phyloP scores from a whole-genome alignment of 2,797 vertebrate species.

The Heteromormyrus szaboi region DNA sequence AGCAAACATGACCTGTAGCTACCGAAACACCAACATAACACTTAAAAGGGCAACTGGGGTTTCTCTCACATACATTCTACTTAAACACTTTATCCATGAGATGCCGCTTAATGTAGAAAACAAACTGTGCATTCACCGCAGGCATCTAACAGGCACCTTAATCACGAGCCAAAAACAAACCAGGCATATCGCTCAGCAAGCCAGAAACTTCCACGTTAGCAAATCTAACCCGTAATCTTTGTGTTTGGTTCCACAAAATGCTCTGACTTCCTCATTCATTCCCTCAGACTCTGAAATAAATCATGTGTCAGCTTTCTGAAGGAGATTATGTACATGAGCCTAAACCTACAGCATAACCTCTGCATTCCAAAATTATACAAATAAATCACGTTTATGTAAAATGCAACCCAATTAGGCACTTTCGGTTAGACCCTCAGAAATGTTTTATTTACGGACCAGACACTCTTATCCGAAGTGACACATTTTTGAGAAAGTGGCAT shows the following conservation, averaged over 20 bases:
- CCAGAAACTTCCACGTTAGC: neutral
- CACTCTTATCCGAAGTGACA: neutral
- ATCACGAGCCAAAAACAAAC: neutral
- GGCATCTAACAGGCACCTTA: neutral
- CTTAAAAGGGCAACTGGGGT: neutral
- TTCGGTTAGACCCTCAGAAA: neutral
- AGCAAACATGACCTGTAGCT: neutral
- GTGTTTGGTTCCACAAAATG: neutral
- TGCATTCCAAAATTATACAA: neutral
- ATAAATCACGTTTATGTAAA: neutral
- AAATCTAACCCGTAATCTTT: neutral
- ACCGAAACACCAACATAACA: neutral
- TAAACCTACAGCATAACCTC: neutral
- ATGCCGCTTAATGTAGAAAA: neutral
- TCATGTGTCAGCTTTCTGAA: neutral
- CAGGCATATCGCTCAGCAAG: neutral
- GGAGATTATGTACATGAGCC: neutral
- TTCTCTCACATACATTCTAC: neutral
- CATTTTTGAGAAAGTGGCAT: neutral
- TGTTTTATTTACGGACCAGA: neutral
- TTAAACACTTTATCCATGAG: neutral
- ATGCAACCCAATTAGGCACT: neutral
- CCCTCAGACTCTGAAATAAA: neutral
- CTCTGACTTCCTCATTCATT: neutral
- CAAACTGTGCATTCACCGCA: neutral